Evolutionary conservation across 2,888 invertebrate species (phyloP).

Genomic region (Brachyptera risi): DNA sequence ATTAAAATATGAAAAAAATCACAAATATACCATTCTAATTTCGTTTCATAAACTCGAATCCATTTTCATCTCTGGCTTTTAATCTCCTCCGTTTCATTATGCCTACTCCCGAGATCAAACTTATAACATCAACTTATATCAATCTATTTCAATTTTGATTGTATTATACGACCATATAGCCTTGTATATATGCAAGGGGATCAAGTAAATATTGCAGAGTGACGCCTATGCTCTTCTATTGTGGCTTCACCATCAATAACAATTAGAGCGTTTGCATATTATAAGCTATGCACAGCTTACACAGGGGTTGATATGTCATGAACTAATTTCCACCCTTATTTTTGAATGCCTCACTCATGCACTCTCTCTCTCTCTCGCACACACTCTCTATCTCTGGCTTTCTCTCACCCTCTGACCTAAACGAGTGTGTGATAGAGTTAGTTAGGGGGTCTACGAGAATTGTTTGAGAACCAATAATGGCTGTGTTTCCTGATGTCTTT

Average conservation of each 20-base stretch:
- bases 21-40: too few species aligned
- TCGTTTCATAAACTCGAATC: too few species aligned
- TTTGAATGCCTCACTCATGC: not conserved
- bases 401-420: conserved; percentile 1
- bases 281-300: not conserved
- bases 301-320: not conserved
- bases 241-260: conserved; percentile 17
- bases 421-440: conserved; percentile 21
- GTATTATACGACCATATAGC: not conserved
- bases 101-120: too few species aligned
- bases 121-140: too few species aligned
- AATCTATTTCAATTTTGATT: conserved; percentile 14
- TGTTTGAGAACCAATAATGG: conserved; percentile 20
- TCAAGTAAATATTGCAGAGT: not conserved
- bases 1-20: too few species aligned
- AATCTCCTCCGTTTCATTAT: too few species aligned
- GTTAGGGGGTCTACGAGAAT: not conserved
- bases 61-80: too few species aligned
- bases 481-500: conserved; percentile 4
- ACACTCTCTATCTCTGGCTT: too few species aligned
- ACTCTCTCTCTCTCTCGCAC: too few species aligned
- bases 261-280: conserved; percentile 13
- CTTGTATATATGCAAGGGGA: not conserved
- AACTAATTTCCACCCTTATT: conserved; percentile 13
- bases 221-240: not conserved